Percentiles rank a stretch among this genome's conserved stretches.
These are phyloP conservation scores for Potamarius usumacintae DNA, from an alignment of 2,113 vertebrate species.

Conservation along the genomic window DNA sequence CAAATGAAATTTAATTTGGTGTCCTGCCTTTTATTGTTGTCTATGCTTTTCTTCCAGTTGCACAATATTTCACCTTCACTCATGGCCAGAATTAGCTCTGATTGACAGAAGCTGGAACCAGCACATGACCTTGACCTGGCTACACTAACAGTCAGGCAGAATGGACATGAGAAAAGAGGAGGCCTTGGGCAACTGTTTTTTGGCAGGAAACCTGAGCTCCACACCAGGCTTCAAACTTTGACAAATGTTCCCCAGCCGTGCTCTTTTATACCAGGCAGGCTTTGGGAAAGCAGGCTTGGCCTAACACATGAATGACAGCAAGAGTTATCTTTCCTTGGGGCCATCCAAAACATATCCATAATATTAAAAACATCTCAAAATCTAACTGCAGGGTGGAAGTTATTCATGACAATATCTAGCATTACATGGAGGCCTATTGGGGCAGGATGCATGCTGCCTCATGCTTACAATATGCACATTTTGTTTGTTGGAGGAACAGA, in stretches of 20 bases:
- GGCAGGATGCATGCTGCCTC: neutral
- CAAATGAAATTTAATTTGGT: neutral
- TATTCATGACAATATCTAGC: neutral
- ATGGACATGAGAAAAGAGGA: neutral
- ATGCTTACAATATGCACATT: neutral
- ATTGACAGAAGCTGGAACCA: conserved; percentile 38
- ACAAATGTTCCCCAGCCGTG: conserved; percentile 51
- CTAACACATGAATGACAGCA: conserved; percentile 33
- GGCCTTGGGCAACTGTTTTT: conserved; percentile 31
- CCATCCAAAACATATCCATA: neutral
- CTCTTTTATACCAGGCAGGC: conserved; percentile 50
- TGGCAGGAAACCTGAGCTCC: conserved; percentile 50
- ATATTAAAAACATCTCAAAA: too few relatives aligned
- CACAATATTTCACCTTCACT: conserved; percentile 9
- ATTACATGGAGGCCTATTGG: neutral
- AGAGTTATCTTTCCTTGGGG: neutral
- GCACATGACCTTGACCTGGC: conserved; percentile 51
- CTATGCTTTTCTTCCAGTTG: conserved; percentile 10
- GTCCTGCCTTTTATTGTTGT: conserved; percentile 14
- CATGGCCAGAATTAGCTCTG: conserved; percentile 12
- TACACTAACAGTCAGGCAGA: neutral
- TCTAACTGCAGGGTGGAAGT: neutral
- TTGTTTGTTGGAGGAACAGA: neutral
- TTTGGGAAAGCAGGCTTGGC: conserved; percentile 43
- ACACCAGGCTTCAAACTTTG: conserved; percentile 48